phyloP scores from a whole-genome alignment of 2,888 invertebrate genomes.

The Hydriomena furcata region DNA sequence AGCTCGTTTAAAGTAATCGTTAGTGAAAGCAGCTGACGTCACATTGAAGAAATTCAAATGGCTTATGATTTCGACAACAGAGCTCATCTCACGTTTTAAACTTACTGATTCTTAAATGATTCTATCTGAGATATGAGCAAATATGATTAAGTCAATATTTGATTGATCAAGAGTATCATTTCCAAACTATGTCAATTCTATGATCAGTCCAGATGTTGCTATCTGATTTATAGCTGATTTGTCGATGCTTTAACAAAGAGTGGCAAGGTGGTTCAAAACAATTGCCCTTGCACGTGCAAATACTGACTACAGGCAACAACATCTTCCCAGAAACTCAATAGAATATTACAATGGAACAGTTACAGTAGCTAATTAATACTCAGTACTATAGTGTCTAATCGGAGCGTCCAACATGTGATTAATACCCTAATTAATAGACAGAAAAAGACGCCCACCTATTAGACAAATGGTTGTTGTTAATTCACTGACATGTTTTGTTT shows the following conservation, averaged over 20 bases:
- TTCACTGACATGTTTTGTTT: slow-evolving; percentile 24
- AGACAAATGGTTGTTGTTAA: slow-evolving; percentile 30
- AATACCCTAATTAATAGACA: slow-evolving; percentile 37
- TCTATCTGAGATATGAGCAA: too few relatives aligned
- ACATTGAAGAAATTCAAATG: too few relatives aligned
- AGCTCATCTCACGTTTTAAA: too few relatives aligned
- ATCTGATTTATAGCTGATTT: too few relatives aligned
- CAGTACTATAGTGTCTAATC: slow-evolving; percentile 28
- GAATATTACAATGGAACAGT: slow-evolving; percentile 17
- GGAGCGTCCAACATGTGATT: slow-evolving; percentile 31
- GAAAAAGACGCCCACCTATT: slow-evolving; percentile 34
- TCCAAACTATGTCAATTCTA: background rate
- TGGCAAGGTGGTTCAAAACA: slow-evolving; percentile 15
- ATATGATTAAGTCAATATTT: too few relatives aligned
- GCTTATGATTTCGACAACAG: too few relatives aligned
- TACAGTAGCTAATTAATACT: slow-evolving; percentile 24
- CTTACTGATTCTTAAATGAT: too few relatives aligned
- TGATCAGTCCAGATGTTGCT: background rate
- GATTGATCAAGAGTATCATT: too few relatives aligned
- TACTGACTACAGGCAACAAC: background rate
- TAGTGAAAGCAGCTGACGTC: too few relatives aligned
- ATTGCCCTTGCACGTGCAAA: slow-evolving; percentile 11
- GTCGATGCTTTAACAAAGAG: slow-evolving; percentile 1
- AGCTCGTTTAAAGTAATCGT: too few relatives aligned
- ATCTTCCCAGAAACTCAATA: slow-evolving; percentile 15